These are phyloP conservation scores for Tetrao urogallus DNA, from an alignment of 2,113 vertebrate species.

Conservation along the genomic window DNA sequence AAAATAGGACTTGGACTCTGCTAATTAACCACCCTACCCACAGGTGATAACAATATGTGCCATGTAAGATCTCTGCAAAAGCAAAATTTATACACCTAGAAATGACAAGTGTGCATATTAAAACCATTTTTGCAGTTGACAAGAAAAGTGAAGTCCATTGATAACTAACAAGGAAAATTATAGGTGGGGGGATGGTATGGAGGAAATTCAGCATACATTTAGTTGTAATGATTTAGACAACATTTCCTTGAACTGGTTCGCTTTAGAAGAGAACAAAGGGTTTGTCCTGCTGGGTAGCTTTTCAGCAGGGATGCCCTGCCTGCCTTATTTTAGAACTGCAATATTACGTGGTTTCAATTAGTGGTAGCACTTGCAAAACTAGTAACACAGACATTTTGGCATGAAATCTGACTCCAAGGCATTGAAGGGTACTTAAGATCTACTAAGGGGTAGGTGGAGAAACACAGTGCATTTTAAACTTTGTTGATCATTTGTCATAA, in stretches of 20 bases:
- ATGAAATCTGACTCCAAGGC: conserved; percentile 62
- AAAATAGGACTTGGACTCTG: conserved; percentile 56
- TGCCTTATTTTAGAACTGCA: conserved; percentile 68
- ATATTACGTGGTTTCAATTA: conserved; percentile 74
- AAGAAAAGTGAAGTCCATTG: conserved; percentile 58
- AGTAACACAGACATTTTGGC: conserved; percentile 67
- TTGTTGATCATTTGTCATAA: conserved; percentile 44
- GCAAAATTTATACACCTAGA: conserved; percentile 41
- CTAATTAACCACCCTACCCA: conserved; percentile 76
- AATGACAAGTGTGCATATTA: conserved; percentile 60
- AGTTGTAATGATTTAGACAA: conserved; percentile 50
- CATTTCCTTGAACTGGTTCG: conserved; percentile 64
- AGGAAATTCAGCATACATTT: conserved; percentile 49
- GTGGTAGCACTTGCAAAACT: conserved; percentile 71
- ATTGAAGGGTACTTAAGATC: conserved; percentile 46
- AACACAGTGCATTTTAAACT: conserved; percentile 1
- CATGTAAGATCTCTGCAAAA: conserved; percentile 44
- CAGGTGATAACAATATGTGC: conserved; percentile 73
- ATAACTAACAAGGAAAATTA: conserved; percentile 72
- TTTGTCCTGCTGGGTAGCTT: conserved; percentile 68
- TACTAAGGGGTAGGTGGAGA: neutral
- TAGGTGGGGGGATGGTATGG: neutral
- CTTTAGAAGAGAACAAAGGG: conserved; percentile 74
- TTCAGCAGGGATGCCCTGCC: conserved; percentile 67
- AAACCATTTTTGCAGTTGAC: conserved; percentile 69